phyloP scores from a whole-genome alignment of 2,888 invertebrate species.

The Orthosia gracilis region DNA sequence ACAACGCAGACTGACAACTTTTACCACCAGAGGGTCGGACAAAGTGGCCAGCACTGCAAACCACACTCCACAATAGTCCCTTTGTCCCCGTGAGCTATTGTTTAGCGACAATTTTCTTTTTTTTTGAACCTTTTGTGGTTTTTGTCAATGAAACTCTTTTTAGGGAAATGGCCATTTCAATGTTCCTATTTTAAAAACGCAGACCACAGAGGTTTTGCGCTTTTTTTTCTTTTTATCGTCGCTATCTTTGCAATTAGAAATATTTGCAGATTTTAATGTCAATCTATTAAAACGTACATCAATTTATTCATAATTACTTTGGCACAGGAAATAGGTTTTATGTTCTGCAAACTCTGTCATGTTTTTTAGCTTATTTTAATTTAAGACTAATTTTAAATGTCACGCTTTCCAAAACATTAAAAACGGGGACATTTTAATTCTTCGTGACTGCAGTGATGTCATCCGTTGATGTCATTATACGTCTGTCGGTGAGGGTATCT shows the following conservation, averaged over 20 bases:
- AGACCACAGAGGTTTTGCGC: not conserved
- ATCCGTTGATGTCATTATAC: conserved; percentile 40
- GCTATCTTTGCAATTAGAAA: not conserved
- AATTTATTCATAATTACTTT: conserved; percentile 15
- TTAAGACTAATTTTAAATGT: conserved; percentile 17
- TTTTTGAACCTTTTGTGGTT: conserved; percentile 53
- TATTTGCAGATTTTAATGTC: not conserved
- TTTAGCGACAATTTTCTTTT: conserved; percentile 56
- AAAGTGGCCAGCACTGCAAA: conserved; percentile 46
- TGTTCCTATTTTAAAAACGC: conserved; percentile 31
- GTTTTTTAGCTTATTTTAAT: conserved; percentile 11
- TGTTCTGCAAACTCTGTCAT: conserved; percentile 1
- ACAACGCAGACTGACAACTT: conserved; percentile 37
- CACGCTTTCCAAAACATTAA: conserved; percentile 22
- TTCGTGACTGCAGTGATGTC: conserved; percentile 2
- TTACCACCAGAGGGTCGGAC: conserved; percentile 30
- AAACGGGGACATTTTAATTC: conserved; percentile 16
- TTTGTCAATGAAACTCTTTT: conserved; percentile 61
- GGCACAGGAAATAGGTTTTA: conserved; percentile 18
- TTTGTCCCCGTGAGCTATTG: conserved; percentile 65
- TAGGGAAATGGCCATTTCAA: conserved; percentile 45
- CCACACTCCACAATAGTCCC: conserved; percentile 58
- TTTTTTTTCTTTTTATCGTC: not conserved
- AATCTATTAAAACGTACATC: conserved; percentile 11
- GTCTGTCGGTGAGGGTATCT: conserved; percentile 31